Evolutionary conservation across 2,797 vertebrate genomes (phyloP).

Genomic region (Sternotherus odoratus): DNA sequence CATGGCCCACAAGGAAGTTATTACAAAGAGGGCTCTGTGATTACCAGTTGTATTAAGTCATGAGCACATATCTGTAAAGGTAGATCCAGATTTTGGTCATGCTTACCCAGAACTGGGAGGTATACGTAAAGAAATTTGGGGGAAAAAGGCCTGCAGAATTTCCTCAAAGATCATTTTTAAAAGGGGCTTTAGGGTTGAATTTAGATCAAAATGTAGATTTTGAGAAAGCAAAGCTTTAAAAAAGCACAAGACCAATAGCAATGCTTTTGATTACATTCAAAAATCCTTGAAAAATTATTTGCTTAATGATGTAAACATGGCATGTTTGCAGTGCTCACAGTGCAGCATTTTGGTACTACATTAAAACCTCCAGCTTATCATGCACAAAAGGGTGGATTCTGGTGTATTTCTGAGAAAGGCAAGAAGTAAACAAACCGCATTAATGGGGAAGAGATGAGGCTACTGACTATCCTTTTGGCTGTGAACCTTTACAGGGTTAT

Average conservation of each 20-base stretch:
- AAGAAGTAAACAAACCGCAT: neutral
- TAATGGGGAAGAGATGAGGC: neutral
- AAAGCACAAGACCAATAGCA: fast-evolving
- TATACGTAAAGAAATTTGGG: fast-evolving
- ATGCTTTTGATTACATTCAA: fast-evolving
- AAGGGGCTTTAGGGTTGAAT: neutral
- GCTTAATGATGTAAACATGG: neutral
- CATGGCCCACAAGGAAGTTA: conserved; percentile 5
- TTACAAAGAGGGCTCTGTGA: conserved; percentile 5
- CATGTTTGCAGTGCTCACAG: fast-evolving
- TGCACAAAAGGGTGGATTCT: neutral
- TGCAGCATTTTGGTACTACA: neutral
- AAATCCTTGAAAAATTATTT: neutral
- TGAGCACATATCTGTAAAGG: neutral
- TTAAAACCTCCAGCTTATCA: neutral
- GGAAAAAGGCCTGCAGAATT: neutral
- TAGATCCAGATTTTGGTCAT: neutral
- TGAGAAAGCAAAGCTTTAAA: fast-evolving
- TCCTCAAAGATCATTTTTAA: neutral
- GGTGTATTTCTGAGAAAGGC: neutral
- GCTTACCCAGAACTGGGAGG: fast-evolving
- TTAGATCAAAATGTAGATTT: neutral
- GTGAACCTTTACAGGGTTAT: fast-evolving
- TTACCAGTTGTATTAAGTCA: neutral
- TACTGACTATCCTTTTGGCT: neutral